Conservation (phyloP, 1,140 invertebrate species). For the Drosophila trapezifrons region DNA sequence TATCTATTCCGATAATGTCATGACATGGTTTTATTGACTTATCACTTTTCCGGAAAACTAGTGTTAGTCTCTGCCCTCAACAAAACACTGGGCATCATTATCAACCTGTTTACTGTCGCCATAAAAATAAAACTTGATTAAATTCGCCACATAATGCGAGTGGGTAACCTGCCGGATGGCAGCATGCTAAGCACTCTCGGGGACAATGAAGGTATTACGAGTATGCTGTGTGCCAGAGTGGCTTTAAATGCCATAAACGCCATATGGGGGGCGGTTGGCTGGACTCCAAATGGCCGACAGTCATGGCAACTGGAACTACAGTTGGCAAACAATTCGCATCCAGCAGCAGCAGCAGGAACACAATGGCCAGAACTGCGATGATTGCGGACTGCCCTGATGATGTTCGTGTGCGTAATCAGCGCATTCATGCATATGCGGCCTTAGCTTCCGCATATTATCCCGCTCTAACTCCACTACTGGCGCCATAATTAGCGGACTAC, state of each 20-base stretch:
- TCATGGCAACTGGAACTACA: constrained; percentile 26
- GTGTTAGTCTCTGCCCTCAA: not conserved
- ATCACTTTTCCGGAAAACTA: constrained; percentile 2
- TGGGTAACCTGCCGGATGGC: constrained; percentile 21
- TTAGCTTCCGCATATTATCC: constrained; percentile 36
- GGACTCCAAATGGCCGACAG: constrained; percentile 19
- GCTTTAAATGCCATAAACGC: constrained; percentile 62
- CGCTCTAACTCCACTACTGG: constrained; percentile 26
- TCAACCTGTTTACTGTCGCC: constrained; percentile 26
- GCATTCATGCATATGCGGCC: constrained; percentile 48
- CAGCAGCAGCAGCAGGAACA: constrained; percentile 16
- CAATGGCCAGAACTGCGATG: constrained; percentile 47
- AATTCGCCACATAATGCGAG: constrained; percentile 35
- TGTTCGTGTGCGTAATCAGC: constrained; percentile 53
- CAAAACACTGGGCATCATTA: constrained; percentile 12
- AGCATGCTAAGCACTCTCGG: constrained; percentile 23
- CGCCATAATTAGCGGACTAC: constrained; percentile 63
- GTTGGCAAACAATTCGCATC: constrained; percentile 24
- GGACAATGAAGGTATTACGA: constrained; percentile 43
- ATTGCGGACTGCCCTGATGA: constrained; percentile 7
- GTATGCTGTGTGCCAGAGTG: constrained; percentile 49
- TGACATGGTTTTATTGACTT: constrained; percentile 27
- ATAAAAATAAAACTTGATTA: constrained; percentile 37
- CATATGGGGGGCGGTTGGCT: constrained; percentile 13
- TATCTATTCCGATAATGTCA: constrained; percentile 13